Conservation (phyloP, 2,797 vertebrate genomes). For the Chelmon rostratus region DNA sequence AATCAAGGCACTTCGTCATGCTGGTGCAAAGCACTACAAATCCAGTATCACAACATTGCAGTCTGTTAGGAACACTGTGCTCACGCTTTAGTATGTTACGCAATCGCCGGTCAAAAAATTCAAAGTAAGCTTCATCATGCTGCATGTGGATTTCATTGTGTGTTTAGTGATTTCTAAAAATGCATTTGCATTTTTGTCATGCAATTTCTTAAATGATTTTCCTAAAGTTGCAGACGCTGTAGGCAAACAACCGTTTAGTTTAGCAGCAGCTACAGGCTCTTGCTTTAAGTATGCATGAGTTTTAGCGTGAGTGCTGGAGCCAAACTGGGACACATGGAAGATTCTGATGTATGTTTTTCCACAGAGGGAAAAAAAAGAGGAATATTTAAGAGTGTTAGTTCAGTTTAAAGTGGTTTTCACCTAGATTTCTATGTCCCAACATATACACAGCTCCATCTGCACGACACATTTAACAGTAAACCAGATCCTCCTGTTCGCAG, state of each 20-base stretch:
- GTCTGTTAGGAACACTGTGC: not conserved
- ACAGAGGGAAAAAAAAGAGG: not conserved
- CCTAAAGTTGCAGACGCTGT: not conserved
- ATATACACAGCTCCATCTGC: not conserved
- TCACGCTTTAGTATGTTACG: not conserved
- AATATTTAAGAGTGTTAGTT: not conserved
- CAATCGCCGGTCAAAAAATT: not conserved
- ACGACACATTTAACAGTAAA: not conserved
- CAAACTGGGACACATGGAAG: slow-evolving; percentile 10
- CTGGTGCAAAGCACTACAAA: slow-evolving; percentile 37
- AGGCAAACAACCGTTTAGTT: not conserved
- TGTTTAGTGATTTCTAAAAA: not conserved
- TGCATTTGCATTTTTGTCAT: not conserved
- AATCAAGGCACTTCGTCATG: slow-evolving; percentile 11
- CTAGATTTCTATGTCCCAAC: not conserved
- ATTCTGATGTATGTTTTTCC: not conserved
- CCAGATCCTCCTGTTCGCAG: not conserved
- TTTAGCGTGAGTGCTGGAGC: not conserved
- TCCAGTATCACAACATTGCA: not conserved
- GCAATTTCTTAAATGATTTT: not conserved
- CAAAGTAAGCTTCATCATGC: not conserved
- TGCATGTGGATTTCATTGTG: not conserved
- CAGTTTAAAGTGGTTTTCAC: slow-evolving; percentile 1
- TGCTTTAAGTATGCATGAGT: not conserved
- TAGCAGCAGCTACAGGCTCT: not conserved